Evolutionary conservation across 2,888 invertebrate species (phyloP), one percentile per base, ranked within the genome.

Genomic region (Deilephila elpenor): DNA sequence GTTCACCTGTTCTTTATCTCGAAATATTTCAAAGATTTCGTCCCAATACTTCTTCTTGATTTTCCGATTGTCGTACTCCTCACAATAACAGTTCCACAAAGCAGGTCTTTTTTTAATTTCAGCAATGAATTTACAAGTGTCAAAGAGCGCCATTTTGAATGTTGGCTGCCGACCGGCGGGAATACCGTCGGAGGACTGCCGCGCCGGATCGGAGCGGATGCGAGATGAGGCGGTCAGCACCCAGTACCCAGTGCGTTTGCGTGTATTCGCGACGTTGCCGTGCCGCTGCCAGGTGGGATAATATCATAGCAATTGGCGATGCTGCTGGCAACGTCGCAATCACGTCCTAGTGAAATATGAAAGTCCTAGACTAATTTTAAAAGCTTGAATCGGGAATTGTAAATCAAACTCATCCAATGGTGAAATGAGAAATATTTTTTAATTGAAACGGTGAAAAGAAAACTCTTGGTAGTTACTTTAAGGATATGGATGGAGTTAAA

Each of bases 271-370:
- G 56, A 56, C 56, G 56, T 56, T 56, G 56, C 56, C 56, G n/a
- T 5, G 5, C 56, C n/a, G 56, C n/a, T n/a, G 5, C 56, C 56
- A 56, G 56, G 56, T 56, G n/a, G n/a, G 56, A 56, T 56, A 56
- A 56, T 56, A 56, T 56, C n/a, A 56, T 56, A n/a, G 17, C 56
- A 56, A 56, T 56, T 44, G 44, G n/a, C 56, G n/a, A 56, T 56
- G 56, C 53, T 53, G 53, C 56, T 56, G 56, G 56, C 56, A 56
- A 56, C 56, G 56, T 56, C 56, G 56, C 56, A 56, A 56, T 56
- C 56, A 7, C n/a, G 6, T 56, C 56, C 56, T 56, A 56, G 44
- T 44, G 44, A 44, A 44, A 44, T 44, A 3, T 44, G 44, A 44
- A 44, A 44, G 44, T 44, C 44, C 44, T 44, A 44, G 44, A 44